These are phyloP conservation scores for Dryobates pubescens DNA, from an alignment of 2,797 vertebrate genomes.

Conservation along the genomic window DNA sequence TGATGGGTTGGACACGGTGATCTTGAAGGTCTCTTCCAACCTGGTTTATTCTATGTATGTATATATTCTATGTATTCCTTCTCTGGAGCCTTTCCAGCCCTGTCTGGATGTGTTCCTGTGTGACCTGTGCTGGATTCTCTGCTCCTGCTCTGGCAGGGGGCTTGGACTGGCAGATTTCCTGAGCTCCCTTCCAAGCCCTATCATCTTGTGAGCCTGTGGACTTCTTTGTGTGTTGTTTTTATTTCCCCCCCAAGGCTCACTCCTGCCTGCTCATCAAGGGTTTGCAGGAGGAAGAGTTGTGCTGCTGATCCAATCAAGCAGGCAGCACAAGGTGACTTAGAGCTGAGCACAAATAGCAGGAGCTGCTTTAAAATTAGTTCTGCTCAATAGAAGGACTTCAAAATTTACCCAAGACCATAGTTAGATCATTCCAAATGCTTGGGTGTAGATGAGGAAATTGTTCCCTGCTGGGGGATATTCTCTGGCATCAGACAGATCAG, in stretches of 20 bases:
- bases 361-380: background rate
- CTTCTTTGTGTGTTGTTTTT: too few species aligned
- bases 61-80: too few species aligned
- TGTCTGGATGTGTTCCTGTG: too few species aligned
- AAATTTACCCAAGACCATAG: conserved; percentile 16
- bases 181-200: too few species aligned
- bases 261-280: background rate
- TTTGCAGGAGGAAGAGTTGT: background rate
- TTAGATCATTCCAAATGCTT: conserved; percentile 17
- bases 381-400: background rate
- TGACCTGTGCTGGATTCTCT: too few species aligned
- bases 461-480: background rate
- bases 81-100: too few species aligned
- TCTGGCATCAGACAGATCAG: background rate
- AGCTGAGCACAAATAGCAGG: background rate
- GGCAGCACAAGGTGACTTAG: background rate
- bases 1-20: too few species aligned
- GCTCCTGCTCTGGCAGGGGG: too few species aligned
- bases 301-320: background rate
- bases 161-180: too few species aligned
- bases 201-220: too few species aligned
- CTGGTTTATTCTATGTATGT: too few species aligned
- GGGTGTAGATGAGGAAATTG: background rate
- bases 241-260: background rate
- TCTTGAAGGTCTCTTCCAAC: too few species aligned